These are phyloP conservation scores for Odontocolon sp. DNA, from an alignment of 2,888 invertebrate species.

Conservation along the genomic window DNA sequence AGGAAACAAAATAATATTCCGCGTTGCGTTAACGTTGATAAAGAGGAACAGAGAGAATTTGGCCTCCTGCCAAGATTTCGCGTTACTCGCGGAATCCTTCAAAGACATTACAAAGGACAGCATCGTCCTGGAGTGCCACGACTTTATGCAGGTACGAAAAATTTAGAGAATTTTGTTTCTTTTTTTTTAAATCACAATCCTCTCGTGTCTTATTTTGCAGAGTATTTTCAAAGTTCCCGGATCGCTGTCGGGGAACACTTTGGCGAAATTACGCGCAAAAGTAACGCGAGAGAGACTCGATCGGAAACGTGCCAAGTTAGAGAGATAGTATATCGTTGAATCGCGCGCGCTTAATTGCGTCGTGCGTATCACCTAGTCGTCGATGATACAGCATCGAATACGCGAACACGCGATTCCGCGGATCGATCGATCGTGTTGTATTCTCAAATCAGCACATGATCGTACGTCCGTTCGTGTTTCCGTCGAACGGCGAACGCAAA, in stretches of 20 bases:
- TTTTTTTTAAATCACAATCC: background rate
- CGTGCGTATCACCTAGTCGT: slow-evolving; percentile 50
- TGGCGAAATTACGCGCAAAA: slow-evolving; percentile 85
- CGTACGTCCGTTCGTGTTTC: too few species aligned
- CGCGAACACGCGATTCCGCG: slow-evolving; percentile 15
- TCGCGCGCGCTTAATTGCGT: slow-evolving; percentile 17
- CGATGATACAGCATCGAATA: slow-evolving; percentile 40
- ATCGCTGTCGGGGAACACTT: slow-evolving; percentile 86
- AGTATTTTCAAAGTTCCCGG: slow-evolving; percentile 92
- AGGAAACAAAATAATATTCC: slow-evolving; percentile 95
- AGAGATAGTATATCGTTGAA: slow-evolving; percentile 71
- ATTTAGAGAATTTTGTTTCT: slow-evolving; percentile 1
- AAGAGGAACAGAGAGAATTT: slow-evolving; percentile 87
- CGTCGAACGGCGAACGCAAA: too few species aligned
- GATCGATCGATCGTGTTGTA: too few species aligned
- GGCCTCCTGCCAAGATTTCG: slow-evolving; percentile 90
- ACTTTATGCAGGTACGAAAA: slow-evolving; percentile 90
- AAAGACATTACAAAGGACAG: slow-evolving; percentile 90
- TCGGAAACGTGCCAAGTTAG: slow-evolving; percentile 77
- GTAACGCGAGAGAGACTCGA: slow-evolving; percentile 83
- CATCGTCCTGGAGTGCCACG: slow-evolving; percentile 91
- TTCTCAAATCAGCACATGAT: too few species aligned
- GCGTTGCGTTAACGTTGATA: slow-evolving; percentile 93
- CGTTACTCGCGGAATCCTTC: slow-evolving; percentile 91
- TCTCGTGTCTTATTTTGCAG: slow-evolving; percentile 83